phyloP scores from a whole-genome alignment of 2,113 vertebrate genomes.

The Nematolebias whitei region DNA sequence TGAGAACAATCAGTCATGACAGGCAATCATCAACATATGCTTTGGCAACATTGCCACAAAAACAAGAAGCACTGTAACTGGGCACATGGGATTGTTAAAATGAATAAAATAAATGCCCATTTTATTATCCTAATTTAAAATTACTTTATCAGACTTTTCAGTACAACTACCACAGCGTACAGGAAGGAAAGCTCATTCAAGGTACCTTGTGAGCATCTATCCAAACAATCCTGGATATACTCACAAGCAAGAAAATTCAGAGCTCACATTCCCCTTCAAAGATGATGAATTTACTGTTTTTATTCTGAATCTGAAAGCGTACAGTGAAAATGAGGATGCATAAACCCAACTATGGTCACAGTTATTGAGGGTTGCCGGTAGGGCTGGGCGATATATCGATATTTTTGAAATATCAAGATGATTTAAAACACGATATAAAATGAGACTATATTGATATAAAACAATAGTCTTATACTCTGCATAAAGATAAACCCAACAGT shows the following conservation, averaged over 20 bases:
- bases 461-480: too few relatives aligned
- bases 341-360: slow-evolving; percentile 68
- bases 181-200: slow-evolving; percentile 60
- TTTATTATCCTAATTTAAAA: slow-evolving; percentile 11
- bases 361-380: not conserved
- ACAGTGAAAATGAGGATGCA: slow-evolving; percentile 75
- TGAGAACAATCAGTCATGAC: slow-evolving; percentile 41
- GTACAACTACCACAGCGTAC: not conserved
- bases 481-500: too few relatives aligned
- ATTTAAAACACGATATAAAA: too few relatives aligned
- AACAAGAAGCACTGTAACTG: not conserved
- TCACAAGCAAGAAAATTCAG: slow-evolving; percentile 78
- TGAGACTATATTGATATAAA: too few relatives aligned
- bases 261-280: slow-evolving; percentile 83
- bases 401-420: too few relatives aligned
- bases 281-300: slow-evolving; percentile 76
- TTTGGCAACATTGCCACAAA: not conserved
- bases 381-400: too few relatives aligned
- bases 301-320: slow-evolving; percentile 77
- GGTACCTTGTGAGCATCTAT: slow-evolving; percentile 87
- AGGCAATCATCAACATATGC: not conserved
- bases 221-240: slow-evolving; percentile 81
- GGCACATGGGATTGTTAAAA: not conserved
- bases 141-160: slow-evolving; percentile 9
- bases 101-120: not conserved